A percentile compares a stretch with the other conserved stretches of the same genome.
Evolutionary conservation across 2,888 invertebrate species (phyloP).

Genomic region (Tanypteryx hageni): DNA sequence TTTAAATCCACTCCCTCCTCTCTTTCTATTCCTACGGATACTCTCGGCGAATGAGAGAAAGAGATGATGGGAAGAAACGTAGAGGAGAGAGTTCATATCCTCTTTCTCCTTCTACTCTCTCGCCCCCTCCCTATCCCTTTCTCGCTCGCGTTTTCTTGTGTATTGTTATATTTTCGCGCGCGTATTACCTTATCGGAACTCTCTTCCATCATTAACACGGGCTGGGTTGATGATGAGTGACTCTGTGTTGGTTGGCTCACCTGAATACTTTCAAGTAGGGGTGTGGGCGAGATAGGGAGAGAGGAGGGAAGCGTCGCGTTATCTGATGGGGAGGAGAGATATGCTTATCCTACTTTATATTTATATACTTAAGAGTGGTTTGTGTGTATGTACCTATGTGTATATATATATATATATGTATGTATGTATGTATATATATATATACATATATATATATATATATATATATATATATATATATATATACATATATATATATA

Average conservation of each 20-base stretch:
- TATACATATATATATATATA: too few species aligned
- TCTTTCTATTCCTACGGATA: background rate
- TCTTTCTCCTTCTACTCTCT: background rate
- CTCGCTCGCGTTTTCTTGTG: background rate
- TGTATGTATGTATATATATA: too few species aligned
- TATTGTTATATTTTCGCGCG: slow-evolving; percentile 44
- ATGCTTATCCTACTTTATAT: background rate
- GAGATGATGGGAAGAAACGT: background rate
- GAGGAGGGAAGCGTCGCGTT: background rate
- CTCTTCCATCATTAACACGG: slow-evolving; percentile 58
- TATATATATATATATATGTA: too few species aligned
- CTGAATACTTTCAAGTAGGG: background rate
- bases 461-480: too few species aligned
- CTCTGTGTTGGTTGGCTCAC: background rate
- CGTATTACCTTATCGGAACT: slow-evolving; percentile 63
- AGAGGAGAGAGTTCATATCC: background rate
- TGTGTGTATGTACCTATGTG: background rate
- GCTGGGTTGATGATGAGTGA: slow-evolving; percentile 5
- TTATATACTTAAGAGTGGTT: background rate
- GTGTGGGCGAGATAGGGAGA: background rate
- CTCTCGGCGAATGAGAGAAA: background rate
- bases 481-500: background rate
- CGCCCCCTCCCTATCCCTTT: background rate
- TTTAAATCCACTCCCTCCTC: background rate
- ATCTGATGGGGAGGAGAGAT: background rate